Base-by-base conservation (phyloP, 2,888 invertebrate species). In the Agrenia bidenticulata region DNA sequence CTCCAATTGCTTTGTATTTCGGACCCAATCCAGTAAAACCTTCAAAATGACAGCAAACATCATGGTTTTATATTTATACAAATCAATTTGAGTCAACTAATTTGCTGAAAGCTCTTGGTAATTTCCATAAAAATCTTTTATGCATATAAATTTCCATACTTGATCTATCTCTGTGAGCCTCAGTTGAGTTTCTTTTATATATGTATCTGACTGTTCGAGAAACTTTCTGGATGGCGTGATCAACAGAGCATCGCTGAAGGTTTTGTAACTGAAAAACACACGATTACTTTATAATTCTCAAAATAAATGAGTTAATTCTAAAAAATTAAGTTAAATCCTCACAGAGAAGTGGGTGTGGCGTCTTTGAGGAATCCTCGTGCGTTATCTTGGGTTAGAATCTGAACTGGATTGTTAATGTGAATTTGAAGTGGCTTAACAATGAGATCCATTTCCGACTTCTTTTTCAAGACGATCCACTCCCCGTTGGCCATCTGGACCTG, bases 381-480 rank as follows among this genome's bases (percentile, higher is more conserved):
- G 2, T 13, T 39, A 11, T 42, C n/a, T 49, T 58, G 58, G 24
- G 58, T 58, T 13, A 58, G 17, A 17, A 58, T 49, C 42, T 58
- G 58, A 15, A 45, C 15, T 2, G 58, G 58, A 45, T 58, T 58
- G n/a, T 24, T 45, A 2, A 45, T 9, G 19, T 58, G 45, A 26
- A 58, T 45, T 49, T 58, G 58, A 2, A 58, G 27, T 21, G 58
- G 49, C n/a, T 39, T 21, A 4, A 58, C n/a, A 42, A 58, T 21
- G 17, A 41, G 37, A 11, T 58, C 58, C 27, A 58, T 26, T 11
- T 26, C 58, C 23, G 13, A 15, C 5, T 41, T 42, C 49, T 42
- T 45, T 26, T 45, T 58, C n/a, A 58, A 27, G 17, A 7, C 2
- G 2, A 39, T 15, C 49, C 49, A 45, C n/a, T 21, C 19, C 17